Evolutionary conservation across 2,113 vertebrate species (phyloP).

Genomic region (Geothlypis trichas): DNA sequence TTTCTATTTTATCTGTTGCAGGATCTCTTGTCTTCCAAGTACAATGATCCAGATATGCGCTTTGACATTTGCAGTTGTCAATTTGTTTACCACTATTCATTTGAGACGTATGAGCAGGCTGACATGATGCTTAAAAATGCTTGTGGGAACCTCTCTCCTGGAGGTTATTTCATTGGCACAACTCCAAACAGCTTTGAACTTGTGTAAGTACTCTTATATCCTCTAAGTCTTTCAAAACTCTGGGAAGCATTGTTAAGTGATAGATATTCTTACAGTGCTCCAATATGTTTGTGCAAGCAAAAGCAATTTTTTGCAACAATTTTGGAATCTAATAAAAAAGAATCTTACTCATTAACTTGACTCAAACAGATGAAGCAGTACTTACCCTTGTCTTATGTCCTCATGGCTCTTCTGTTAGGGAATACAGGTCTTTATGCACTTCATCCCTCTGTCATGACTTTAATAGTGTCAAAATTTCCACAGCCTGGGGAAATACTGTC

Average conservation of each 20-base stretch:
- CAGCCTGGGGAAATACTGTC: background rate
- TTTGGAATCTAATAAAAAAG: background rate
- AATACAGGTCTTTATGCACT: background rate
- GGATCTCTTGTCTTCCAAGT: slow-evolving; percentile 85
- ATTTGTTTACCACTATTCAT: slow-evolving; percentile 97
- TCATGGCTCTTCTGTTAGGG: background rate
- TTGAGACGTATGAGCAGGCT: slow-evolving; percentile 90
- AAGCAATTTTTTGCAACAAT: background rate
- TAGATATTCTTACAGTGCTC: background rate
- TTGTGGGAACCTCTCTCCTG: slow-evolving; percentile 88
- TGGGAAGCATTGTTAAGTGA: background rate
- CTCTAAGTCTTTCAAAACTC: background rate
- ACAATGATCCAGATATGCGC: slow-evolving; percentile 73
- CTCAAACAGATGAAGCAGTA: background rate
- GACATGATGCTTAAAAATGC: slow-evolving; percentile 95
- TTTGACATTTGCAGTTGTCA: slow-evolving; percentile 98
- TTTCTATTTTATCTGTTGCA: slow-evolving; percentile 59
- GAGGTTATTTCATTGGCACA: slow-evolving; percentile 97
- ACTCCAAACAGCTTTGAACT: slow-evolving; percentile 95
- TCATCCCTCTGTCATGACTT: background rate
- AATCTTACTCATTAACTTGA: background rate
- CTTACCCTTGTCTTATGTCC: background rate
- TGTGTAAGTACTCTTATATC: slow-evolving; percentile 80
- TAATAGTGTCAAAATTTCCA: background rate
- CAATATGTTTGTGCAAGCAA: background rate